Evolutionary conservation across 2,888 invertebrate species (phyloP).

Genomic region (Zonitis immaculata): DNA sequence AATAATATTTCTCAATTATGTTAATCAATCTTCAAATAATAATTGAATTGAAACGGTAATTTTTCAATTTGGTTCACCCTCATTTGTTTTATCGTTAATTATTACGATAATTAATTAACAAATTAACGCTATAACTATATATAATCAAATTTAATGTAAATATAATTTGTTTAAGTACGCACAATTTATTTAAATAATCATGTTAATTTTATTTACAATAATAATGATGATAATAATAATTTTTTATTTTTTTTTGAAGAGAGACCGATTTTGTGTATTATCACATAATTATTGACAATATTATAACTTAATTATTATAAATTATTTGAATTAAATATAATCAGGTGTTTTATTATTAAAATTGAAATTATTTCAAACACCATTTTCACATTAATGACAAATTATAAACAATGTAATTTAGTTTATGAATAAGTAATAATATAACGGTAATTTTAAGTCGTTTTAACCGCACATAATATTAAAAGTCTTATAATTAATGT

Average conservation of each 20-base stretch:
- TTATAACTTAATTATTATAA: neutral
- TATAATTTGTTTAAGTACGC: neutral
- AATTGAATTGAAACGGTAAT: neutral
- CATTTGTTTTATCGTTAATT: neutral
- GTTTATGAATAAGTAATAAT: constrained; percentile 4
- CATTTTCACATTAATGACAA: constrained; percentile 6
- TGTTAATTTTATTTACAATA: neutral
- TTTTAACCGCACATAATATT: neutral
- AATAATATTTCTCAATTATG: too few relatives aligned
- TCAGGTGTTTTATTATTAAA: neutral
- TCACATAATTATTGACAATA: neutral
- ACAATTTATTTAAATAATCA: neutral
- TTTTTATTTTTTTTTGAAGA: too few relatives aligned
- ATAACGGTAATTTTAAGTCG: neutral
- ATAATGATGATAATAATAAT: too few relatives aligned
- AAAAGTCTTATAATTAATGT: neutral
- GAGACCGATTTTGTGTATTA: too few relatives aligned
- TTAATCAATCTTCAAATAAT: neutral
- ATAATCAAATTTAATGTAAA: neutral
- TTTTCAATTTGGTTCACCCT: neutral
- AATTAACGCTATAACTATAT: neutral
- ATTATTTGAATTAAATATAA: neutral
- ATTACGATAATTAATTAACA: neutral
- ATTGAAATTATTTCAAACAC: constrained; percentile 14
- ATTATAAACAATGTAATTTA: constrained; percentile 7